Conservation (phyloP, 2,888 invertebrate genomes). For the Mycogona germanica region DNA sequence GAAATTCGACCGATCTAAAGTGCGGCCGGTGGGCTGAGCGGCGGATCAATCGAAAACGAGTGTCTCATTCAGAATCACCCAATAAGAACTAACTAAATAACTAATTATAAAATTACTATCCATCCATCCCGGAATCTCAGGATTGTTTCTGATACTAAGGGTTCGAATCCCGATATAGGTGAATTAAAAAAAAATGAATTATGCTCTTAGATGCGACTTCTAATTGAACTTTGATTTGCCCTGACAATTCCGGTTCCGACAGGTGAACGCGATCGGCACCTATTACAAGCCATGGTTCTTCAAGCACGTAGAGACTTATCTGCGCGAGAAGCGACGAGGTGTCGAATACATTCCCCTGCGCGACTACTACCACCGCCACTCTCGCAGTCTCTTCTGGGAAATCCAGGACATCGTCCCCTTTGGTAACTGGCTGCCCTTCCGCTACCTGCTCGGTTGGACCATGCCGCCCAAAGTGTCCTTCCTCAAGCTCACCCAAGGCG, state of each 20-base stretch:
- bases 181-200: no score
- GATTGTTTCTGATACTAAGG: no score
- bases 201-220: no score
- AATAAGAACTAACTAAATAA: background rate
- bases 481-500: constrained; percentile 61
- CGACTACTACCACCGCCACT: constrained; percentile 72
- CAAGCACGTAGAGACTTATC: constrained; percentile 52
- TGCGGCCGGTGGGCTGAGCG: no score
- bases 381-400: constrained; percentile 71
- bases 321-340: constrained; percentile 31
- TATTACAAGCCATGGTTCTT: constrained; percentile 80
- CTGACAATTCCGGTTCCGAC: no score
- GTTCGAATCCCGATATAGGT: no score
- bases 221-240: background rate
- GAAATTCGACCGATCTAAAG: no score
- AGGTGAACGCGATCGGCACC: constrained; percentile 58
- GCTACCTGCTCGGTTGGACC: constrained; percentile 62
- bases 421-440: constrained; percentile 60
- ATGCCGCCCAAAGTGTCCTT: constrained; percentile 71
- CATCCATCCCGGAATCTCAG: no score
- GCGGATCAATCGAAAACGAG: no score
- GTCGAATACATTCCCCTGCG: constrained; percentile 62
- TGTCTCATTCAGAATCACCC: no score
- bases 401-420: constrained; percentile 72
- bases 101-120: background rate